Conservation (phyloP, 2,113 vertebrate genomes). For the Dicerorhinus sumatrensis region DNA sequence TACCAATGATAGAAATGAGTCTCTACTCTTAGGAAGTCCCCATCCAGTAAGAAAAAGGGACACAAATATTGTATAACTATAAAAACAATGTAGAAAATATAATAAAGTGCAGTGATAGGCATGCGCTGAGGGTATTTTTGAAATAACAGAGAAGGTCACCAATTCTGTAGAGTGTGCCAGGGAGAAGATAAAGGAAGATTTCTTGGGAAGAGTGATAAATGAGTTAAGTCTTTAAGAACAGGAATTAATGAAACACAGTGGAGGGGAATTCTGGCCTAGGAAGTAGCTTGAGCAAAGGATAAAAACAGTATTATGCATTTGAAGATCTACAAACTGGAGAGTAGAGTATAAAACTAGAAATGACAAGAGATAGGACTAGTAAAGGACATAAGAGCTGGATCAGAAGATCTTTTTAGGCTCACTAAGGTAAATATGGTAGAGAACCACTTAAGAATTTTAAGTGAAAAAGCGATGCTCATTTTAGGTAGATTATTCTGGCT, state of each 20-base stretch:
- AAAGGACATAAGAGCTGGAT: neutral
- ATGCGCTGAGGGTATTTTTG: neutral
- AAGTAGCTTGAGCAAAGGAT: neutral
- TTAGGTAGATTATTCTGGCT: neutral
- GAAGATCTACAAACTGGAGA: neutral
- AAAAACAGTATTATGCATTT: neutral
- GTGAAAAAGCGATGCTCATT: neutral
- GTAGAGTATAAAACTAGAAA: neutral
- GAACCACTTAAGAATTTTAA: neutral
- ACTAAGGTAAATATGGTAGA: neutral
- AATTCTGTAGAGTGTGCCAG: neutral
- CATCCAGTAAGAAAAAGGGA: neutral
- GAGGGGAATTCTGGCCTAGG: neutral
- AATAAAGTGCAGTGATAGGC: neutral
- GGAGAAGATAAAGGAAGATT: neutral
- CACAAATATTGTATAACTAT: neutral
- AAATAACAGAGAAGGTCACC: neutral
- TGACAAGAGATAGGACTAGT: neutral
- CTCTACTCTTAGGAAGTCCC: neutral
- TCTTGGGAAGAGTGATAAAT: neutral
- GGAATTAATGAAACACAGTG: neutral
- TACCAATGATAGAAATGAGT: neutral
- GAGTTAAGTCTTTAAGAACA: neutral
- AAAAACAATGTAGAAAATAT: neutral
- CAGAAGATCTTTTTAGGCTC: neutral